A percentile compares a stretch with the other conserved stretches of the same genome.
Conservation (phyloP, 2,888 invertebrate species). For the Cheiracanthium punctorium region DNA sequence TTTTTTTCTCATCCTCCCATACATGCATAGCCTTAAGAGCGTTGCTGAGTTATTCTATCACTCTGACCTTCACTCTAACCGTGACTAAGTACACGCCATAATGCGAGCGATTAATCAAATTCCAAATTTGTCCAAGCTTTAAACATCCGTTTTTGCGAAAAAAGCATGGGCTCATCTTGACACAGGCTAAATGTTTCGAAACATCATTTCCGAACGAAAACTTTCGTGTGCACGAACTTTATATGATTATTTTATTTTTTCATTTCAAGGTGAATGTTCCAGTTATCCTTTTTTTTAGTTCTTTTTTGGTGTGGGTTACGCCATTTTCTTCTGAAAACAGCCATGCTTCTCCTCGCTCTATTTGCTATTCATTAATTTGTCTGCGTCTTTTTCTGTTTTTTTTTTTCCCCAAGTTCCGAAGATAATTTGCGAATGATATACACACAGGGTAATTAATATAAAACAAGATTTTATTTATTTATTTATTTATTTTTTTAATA, state of each 20-base stretch:
- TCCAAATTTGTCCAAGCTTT: not conserved
- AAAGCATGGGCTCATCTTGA: not conserved
- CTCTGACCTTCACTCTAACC: not conserved
- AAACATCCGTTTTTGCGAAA: not conserved
- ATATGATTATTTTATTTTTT: not conserved
- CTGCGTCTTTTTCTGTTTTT: too few relatives aligned
- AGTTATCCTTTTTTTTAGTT: conserved; percentile 8
- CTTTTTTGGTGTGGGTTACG: too few relatives aligned
- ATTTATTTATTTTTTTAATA: too few relatives aligned
- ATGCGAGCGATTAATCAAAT: not conserved
- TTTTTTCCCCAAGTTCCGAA: too few relatives aligned
- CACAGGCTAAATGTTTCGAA: not conserved
- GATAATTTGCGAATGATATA: too few relatives aligned
- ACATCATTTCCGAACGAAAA: not conserved
- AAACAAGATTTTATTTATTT: too few relatives aligned
- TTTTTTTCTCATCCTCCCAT: too few relatives aligned
- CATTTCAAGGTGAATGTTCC: conserved; percentile 41
- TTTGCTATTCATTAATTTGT: not conserved
- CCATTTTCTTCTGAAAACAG: not conserved
- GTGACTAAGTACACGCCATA: not conserved
- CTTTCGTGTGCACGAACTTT: not conserved
- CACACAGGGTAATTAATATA: too few relatives aligned
- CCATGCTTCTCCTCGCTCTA: not conserved
- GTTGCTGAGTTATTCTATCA: too few relatives aligned
- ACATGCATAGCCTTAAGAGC: too few relatives aligned